Conservation (phyloP, 2,797 vertebrate species). For the Lacerta agilis region DNA sequence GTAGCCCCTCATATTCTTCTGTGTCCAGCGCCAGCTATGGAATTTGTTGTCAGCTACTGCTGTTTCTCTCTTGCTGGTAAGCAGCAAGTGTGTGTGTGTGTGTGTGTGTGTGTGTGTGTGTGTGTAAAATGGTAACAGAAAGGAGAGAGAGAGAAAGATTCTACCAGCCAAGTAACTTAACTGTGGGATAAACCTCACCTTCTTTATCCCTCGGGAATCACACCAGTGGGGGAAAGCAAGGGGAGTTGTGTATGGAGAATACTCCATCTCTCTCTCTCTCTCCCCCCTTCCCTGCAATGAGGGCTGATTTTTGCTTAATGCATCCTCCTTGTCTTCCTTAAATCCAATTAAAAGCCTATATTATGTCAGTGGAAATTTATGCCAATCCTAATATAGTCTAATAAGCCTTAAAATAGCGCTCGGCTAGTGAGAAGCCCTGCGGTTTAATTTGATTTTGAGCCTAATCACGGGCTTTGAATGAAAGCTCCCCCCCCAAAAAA, state of each 20-base stretch:
- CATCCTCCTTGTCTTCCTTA: constrained; percentile 79
- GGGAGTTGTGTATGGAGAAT: constrained; percentile 70
- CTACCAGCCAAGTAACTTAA: constrained; percentile 62
- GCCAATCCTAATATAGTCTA: constrained; percentile 87
- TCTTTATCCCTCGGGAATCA: constrained; percentile 52
- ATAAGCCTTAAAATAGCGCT: constrained; percentile 86
- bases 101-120: neutral
- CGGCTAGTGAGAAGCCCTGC: constrained; percentile 80
- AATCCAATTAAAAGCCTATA: constrained; percentile 85
- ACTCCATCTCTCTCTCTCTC: constrained; percentile 69
- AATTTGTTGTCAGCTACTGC: no score
- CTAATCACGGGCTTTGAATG: constrained; percentile 81
- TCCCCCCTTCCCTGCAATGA: constrained; percentile 54
- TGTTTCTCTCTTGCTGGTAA: constrained; percentile 3
- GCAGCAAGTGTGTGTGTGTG: no score
- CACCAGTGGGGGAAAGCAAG: constrained; percentile 66
- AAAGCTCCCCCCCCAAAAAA: constrained; percentile 76
- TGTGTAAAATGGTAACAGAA: neutral
- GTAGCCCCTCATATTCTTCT: neutral
- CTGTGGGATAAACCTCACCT: constrained; percentile 41
- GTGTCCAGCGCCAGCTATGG: neutral
- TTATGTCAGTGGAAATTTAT: constrained; percentile 85
- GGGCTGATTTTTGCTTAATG: constrained; percentile 77
- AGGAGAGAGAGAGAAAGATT: neutral
- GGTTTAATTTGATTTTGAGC: constrained; percentile 83